These are phyloP conservation scores for Campoletis raptor DNA, from an alignment of 2,888 invertebrate species.

Conservation along the genomic window DNA sequence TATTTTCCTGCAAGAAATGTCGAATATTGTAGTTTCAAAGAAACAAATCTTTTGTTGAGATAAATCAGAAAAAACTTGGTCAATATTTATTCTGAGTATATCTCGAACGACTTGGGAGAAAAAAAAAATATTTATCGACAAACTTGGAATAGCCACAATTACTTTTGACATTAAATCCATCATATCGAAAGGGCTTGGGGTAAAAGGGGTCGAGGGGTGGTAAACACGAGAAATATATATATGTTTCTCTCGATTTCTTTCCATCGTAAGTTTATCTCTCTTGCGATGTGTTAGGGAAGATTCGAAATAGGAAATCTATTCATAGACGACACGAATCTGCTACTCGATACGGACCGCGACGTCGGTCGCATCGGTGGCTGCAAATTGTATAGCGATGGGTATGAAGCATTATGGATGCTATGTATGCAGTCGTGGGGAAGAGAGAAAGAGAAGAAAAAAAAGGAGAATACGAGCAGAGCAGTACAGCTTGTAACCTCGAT, in stretches of 20 bases:
- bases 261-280: slow-evolving; percentile 24
- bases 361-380: slow-evolving; percentile 55
- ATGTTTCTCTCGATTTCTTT: neutral
- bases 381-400: slow-evolving; percentile 56
- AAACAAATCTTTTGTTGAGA: neutral
- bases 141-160: slow-evolving; percentile 2
- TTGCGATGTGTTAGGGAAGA: slow-evolving; percentile 60
- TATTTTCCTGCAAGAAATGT: neutral
- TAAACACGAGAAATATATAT: slow-evolving; percentile 11
- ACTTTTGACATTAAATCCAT: slow-evolving; percentile 12
- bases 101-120: neutral
- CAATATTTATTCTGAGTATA: neutral
- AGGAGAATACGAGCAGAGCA: slow-evolving; percentile 15
- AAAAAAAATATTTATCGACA: neutral
- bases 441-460: slow-evolving; percentile 9
- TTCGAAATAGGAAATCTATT: slow-evolving; percentile 76
- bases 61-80: neutral
- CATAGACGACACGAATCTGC: slow-evolving; percentile 73
- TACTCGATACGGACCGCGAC: slow-evolving; percentile 69
- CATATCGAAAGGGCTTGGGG: neutral
- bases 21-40: neutral
- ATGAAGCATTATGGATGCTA: slow-evolving; percentile 43
- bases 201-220: neutral
- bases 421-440: slow-evolving; percentile 19
- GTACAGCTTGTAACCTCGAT: slow-evolving; percentile 43